Evolutionary conservation across 2,888 invertebrate genomes (phyloP), one percentile per base, ranked within the genome.

Genomic region (Polylopha cassiicola): DNA sequence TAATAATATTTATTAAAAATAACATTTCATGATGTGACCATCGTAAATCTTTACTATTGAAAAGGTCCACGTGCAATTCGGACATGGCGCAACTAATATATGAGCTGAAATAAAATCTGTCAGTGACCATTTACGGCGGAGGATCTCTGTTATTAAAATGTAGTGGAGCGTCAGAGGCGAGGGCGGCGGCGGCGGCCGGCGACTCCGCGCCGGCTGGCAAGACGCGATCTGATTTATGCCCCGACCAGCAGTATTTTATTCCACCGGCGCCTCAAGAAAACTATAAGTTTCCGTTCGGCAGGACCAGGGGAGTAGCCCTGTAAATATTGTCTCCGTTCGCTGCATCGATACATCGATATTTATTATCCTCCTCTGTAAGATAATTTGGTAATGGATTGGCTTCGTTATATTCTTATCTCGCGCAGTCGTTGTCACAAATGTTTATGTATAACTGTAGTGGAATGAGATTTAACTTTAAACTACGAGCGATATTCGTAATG

Each of bases 231-330:
- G 85, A 85, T 85, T 85, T 85, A 85, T 84, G 73, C 62, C 65
- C 73, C 63, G 63, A 65, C 69, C 81, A 78, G 79, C 80, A 78
- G 80, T 85, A 85, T 85, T 84, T 84, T 84, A 85, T 85, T 75
- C 82, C 73, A 62, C 76, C 79, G 81, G 81, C 81, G 84, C 81
- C 84, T 84, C 82, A 85, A 84, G 74, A 75, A 80, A 81, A 78
- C 85, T 85, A 84, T 84, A 85, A 85, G 84, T 84, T 84, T 82
- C 80, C 81, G 82, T 80, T 82, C 73, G 81, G 76, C 73, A 78
- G 73, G 76, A 71, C 76, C 74, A 72, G 74, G 81, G 84, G 80
- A 77, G 75, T 68, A 71, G 77, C 73, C 73, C 77, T 78, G 74
- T 82, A 82, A 82, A 85, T 84, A 84, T 82, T 84, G 84, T 84